These are phyloP conservation scores for Diachrysia chrysitis DNA, from an alignment of 2,888 invertebrate genomes.

Conservation along the genomic window DNA sequence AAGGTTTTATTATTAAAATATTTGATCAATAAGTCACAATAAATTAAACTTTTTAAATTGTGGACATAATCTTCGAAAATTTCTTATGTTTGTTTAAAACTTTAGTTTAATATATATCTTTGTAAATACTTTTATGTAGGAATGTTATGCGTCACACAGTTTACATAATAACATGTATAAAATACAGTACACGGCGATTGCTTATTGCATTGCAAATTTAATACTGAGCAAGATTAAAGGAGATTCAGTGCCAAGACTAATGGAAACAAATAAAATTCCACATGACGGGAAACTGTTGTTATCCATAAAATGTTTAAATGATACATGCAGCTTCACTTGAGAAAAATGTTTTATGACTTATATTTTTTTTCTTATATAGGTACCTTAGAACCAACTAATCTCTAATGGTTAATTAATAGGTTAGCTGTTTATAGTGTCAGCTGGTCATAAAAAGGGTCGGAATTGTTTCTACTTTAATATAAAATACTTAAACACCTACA, in stretches of 20 bases:
- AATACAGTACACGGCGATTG: neutral
- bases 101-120: neutral
- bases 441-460: no score
- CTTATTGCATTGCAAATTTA: constrained; percentile 11
- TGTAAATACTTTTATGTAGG: neutral
- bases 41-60: neutral
- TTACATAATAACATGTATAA: constrained; percentile 1
- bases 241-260: constrained; percentile 17
- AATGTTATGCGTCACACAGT: constrained; percentile 3
- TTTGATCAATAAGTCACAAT: no score
- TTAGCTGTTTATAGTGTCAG: no score
- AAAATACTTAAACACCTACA: no score
- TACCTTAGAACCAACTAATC: no score
- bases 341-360: neutral
- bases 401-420: no score
- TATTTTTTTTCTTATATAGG: neutral
- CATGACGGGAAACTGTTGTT: constrained; percentile 1
- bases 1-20: no score
- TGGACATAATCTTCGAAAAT: neutral
- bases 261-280: constrained; percentile 17
- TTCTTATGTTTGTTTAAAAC: neutral
- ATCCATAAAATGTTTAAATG: neutral
- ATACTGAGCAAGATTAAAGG: constrained; percentile 23
- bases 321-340: neutral
- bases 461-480: no score